Conservation (phyloP, 2,888 invertebrate species). For the Homarus gammarus region DNA sequence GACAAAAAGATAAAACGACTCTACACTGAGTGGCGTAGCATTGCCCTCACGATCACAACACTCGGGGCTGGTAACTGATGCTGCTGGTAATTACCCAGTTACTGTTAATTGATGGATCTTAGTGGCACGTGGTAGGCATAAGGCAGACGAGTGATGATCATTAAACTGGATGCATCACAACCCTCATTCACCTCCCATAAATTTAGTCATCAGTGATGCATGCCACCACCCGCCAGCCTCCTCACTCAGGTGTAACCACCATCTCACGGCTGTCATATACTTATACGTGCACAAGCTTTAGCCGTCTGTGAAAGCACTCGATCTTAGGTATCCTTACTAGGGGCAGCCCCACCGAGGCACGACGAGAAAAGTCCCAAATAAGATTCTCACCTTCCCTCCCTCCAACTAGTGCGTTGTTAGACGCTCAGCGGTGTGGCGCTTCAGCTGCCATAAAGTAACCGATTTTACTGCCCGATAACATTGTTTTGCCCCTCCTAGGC, state of each 20-base stretch:
- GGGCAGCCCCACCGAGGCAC: too few relatives aligned
- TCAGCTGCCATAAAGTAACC: slow-evolving; percentile 49
- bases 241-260: neutral
- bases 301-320: too few relatives aligned
- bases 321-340: too few relatives aligned
- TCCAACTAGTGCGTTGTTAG: too few relatives aligned
- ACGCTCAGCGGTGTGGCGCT: neutral
- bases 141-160: neutral
- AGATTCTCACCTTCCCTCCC: neutral
- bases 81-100: slow-evolving; percentile 2
- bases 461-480: slow-evolving; percentile 59
- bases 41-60: too few relatives aligned
- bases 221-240: neutral
- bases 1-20: too few relatives aligned
- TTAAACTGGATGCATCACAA: neutral
- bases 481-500: slow-evolving; percentile 35
- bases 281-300: neutral
- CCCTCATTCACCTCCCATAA: neutral
- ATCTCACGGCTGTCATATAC: neutral
- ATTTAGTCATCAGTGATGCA: neutral
- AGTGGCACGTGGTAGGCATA: slow-evolving; percentile 17
- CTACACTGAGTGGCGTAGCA: too few relatives aligned
- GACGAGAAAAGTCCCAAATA: too few relatives aligned
- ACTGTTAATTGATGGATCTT: slow-evolving; percentile 1
- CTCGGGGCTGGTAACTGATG: neutral